These are phyloP conservation scores for Ichneumoninae sp. DNA, from an alignment of 2,888 invertebrate genomes.

Conservation along the genomic window DNA sequence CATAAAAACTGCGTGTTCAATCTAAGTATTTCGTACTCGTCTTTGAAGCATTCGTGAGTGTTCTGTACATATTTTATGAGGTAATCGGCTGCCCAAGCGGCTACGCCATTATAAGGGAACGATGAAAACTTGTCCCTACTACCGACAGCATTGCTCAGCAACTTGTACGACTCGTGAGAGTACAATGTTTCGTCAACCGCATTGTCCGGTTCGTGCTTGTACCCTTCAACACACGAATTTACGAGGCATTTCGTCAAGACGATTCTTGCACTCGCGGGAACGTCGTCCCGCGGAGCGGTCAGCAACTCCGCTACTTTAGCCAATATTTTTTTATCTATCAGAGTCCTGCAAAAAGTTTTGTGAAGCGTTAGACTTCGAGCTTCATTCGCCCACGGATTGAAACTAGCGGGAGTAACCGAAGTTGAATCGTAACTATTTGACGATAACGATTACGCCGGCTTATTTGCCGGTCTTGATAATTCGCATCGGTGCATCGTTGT, in stretches of 20 bases:
- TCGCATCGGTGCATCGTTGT: neutral
- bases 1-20: conserved; percentile 79
- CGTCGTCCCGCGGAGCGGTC: conserved; percentile 56
- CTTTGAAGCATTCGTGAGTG: conserved; percentile 52
- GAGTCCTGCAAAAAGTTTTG: conserved; percentile 69
- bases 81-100: conserved; percentile 73
- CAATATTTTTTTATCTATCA: conserved; percentile 69
- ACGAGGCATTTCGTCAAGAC: conserved; percentile 78
- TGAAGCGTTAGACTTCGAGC: neutral
- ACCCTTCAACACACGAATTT: conserved; percentile 78
- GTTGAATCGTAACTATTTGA: neutral
- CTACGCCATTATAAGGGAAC: conserved; percentile 78
- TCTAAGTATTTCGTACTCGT: conserved; percentile 74
- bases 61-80: conserved; percentile 61
- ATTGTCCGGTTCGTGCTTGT: conserved; percentile 67
- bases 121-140: conserved; percentile 1
- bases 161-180: conserved; percentile 26
- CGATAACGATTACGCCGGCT: neutral
- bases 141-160: neutral
- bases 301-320: conserved; percentile 76
- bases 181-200: conserved; percentile 12
- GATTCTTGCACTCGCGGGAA: conserved; percentile 72
- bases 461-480: neutral
- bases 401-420: neutral
- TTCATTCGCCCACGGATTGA: neutral